A percentile compares a stretch with the other conserved stretches of the same genome.
These are phyloP conservation scores for Magallana ariakensis DNA, from an alignment of 1,140 invertebrate species.

Conservation along the genomic window DNA sequence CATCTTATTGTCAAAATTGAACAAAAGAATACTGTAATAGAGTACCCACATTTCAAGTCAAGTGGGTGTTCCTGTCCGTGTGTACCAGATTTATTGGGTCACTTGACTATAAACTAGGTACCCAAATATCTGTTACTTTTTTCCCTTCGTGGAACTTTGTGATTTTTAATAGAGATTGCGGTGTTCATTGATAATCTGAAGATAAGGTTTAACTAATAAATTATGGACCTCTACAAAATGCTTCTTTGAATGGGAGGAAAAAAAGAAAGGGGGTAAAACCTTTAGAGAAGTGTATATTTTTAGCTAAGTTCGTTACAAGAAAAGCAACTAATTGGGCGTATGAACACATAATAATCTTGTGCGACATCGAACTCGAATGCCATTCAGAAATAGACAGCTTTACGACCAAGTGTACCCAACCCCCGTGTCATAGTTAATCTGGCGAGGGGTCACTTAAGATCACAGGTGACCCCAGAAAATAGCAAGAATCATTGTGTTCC, in stretches of 20 bases:
- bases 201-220: slow-evolving; percentile 26
- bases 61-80: slow-evolving; percentile 23
- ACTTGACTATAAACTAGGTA: slow-evolving; percentile 15
- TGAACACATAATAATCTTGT: slow-evolving; percentile 52
- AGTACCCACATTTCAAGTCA: slow-evolving; percentile 22
- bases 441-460: slow-evolving; percentile 45
- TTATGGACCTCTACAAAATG: slow-evolving; percentile 7
- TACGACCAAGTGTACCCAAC: slow-evolving; percentile 54
- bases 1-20: slow-evolving; percentile 26
- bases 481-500: slow-evolving; percentile 42
- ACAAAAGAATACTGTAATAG: slow-evolving; percentile 17
- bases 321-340: slow-evolving; percentile 54
- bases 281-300: slow-evolving; percentile 24
- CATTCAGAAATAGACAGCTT: slow-evolving; percentile 53
- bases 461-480: background rate
- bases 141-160: background rate
- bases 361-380: background rate
- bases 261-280: background rate
- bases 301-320: slow-evolving; percentile 51
- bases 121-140: slow-evolving; percentile 32
- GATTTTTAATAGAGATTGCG: background rate
- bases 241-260: background rate
- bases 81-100: slow-evolving; percentile 26
- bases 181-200: slow-evolving; percentile 17
- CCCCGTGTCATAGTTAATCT: slow-evolving; percentile 40